These are phyloP conservation scores for Temnothorax rugatulus DNA, from an alignment of 2,888 invertebrate genomes.

Conservation along the genomic window DNA sequence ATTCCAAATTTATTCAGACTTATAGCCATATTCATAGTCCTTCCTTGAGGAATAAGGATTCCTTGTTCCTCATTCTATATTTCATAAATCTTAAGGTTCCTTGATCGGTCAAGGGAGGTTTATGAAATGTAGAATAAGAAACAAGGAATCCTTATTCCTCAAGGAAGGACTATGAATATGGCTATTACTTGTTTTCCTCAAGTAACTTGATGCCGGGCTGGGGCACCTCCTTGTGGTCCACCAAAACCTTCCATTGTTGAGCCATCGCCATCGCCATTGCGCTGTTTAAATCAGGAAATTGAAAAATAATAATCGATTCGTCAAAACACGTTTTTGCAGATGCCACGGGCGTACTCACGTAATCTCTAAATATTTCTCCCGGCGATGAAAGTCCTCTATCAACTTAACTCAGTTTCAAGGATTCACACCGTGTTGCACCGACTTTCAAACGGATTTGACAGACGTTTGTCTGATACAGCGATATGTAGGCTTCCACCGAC, in stretches of 20 bases:
- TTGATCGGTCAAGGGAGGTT: too few relatives aligned
- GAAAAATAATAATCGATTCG: neutral
- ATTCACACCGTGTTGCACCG: neutral
- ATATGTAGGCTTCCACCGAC: neutral
- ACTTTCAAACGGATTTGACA: neutral
- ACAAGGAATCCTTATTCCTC: too few relatives aligned
- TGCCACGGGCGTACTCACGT: neutral
- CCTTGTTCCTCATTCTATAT: too few relatives aligned
- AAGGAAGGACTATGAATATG: too few relatives aligned
- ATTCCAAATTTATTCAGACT: constrained; percentile 57
- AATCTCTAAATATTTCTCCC: neutral
- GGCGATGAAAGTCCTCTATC: neutral
- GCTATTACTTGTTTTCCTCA: too few relatives aligned
- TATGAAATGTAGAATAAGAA: too few relatives aligned
- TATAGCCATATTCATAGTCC: too few relatives aligned
- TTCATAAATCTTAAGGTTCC: too few relatives aligned
- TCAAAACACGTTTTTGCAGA: neutral
- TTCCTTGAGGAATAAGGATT: too few relatives aligned
- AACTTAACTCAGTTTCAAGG: neutral
- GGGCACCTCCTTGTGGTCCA: constrained; percentile 85
- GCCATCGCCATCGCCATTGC: too few relatives aligned
- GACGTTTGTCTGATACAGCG: neutral
- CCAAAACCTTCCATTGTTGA: constrained; percentile 85
- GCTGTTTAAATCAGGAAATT: neutral
- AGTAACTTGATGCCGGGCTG: constrained; percentile 86